Base-by-base conservation (phyloP, 2,888 invertebrate genomes). In the Congeria kusceri region DNA sequence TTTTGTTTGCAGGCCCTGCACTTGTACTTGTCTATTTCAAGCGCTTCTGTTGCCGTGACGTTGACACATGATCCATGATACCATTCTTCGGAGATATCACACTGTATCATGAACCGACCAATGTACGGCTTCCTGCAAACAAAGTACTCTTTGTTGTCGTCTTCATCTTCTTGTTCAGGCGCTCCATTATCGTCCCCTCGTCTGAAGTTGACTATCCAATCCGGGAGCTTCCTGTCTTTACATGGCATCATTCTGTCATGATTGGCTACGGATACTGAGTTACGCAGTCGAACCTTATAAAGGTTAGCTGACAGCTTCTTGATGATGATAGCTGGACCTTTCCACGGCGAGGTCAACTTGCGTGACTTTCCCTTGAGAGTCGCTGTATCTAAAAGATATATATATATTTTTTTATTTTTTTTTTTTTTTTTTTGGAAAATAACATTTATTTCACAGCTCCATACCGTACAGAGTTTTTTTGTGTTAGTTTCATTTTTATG, bases 211-310 rank as follows among this genome's bases (percentile, higher is more conserved):
- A 44, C 67, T 1, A 80, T 57, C 80, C 75, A 75, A 2, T 5
- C 44, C 23, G 71, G 75, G 4, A 75, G 18, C 0, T 20, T 53
- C 39, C 72, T 53, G 32, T 71, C 80, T 25, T 20, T 58, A 27
- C 80, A 75, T 0, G 59, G 61, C 56, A 69, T 80, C 46, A 80
- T 58, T 15, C 80, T 46, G 25, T 80, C 80, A 71, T 80, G 80
- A 58, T 80, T 80, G 1, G n/a, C 23, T 0, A 72, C 65, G 44
- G 74, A 70, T 3, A 66, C 53, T 3, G 72, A 39, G 29, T 74
- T 70, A 25, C 57, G 27, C 27, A 65, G 13, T 15, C 56, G 63
- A 3, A 76, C 69, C 29, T 64, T 25, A 53, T 71, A 81, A 28
- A 81, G 47, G 13, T 56, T 58, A 18, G 77, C 47, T 0, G 81